These are phyloP conservation scores for Tryphoninae sp. DNA, from an alignment of 2,888 invertebrate genomes.

Conservation along the genomic window DNA sequence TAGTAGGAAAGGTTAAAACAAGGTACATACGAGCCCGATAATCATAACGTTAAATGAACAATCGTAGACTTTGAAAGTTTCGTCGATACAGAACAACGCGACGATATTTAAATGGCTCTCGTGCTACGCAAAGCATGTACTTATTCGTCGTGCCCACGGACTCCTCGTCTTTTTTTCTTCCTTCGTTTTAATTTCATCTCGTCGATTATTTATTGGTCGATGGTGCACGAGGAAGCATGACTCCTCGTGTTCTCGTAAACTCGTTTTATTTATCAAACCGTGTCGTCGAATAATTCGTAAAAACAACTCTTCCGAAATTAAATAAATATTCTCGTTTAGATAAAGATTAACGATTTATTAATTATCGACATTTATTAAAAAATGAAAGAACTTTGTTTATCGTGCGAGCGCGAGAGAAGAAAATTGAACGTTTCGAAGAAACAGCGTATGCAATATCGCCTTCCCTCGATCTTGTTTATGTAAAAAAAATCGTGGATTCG, in stretches of 20 bases:
- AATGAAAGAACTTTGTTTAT: not conserved
- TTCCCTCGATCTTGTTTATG: constrained; percentile 11
- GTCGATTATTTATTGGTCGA: constrained; percentile 16
- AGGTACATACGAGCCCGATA: constrained; percentile 1
- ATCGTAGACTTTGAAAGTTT: constrained; percentile 42
- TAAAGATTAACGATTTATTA: too few relatives aligned
- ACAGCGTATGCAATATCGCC: not conserved
- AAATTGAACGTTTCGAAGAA: not conserved
- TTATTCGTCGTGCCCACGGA: constrained; percentile 52
- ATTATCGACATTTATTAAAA: too few relatives aligned
- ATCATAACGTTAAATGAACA: constrained; percentile 37
- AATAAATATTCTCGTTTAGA: too few relatives aligned
- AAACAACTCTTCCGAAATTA: too few relatives aligned
- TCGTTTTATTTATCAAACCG: not conserved
- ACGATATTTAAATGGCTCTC: constrained; percentile 38
- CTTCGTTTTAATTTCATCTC: constrained; percentile 24
- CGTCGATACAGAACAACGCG: constrained; percentile 25
- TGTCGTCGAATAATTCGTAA: not conserved
- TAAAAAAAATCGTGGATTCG: constrained; percentile 55
- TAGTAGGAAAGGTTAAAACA: not conserved
- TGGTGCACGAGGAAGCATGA: not conserved
- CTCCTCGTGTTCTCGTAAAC: constrained; percentile 4
- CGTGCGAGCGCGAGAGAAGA: not conserved
- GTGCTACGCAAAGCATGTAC: not conserved
- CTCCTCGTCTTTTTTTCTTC: not conserved